Evolutionary conservation across 2,888 invertebrate genomes (phyloP).

Genomic region (Caenorhabditis panamensis): DNA sequence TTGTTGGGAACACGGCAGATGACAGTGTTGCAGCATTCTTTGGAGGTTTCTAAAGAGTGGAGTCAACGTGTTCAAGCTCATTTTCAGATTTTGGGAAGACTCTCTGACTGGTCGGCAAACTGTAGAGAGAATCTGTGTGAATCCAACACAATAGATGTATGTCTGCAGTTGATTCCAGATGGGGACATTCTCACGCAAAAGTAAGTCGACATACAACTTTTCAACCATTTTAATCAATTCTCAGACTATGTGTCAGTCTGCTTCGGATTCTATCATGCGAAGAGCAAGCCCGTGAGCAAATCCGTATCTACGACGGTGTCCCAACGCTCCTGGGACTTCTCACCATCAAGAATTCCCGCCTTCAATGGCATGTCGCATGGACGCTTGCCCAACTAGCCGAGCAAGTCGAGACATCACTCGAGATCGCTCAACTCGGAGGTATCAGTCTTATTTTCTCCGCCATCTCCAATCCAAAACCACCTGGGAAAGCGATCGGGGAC

Average conservation of each 20-base stretch:
- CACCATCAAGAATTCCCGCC: conserved; percentile 82
- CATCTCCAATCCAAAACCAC: conserved; percentile 58
- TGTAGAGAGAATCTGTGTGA: conserved; percentile 69
- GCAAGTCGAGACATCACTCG: conserved; percentile 82
- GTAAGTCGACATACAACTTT: conserved; percentile 32
- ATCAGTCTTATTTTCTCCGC: conserved; percentile 82
- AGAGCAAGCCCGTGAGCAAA: conserved; percentile 70
- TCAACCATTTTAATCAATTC: neutral
- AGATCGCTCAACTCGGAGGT: conserved; percentile 82
- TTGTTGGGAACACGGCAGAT: conserved; percentile 54
- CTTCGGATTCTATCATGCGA: conserved; percentile 72
- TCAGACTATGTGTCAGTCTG: conserved; percentile 70
- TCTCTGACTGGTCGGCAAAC: conserved; percentile 63
- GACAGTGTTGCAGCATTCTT: conserved; percentile 60
- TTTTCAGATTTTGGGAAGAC: conserved; percentile 64
- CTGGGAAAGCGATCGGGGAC: conserved; percentile 65
- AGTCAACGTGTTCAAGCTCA: neutral
- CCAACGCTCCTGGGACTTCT: conserved; percentile 80
- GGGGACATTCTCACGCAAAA: conserved; percentile 74
- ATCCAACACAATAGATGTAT: conserved; percentile 70
- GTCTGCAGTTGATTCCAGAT: conserved; percentile 67
- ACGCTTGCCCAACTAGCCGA: conserved; percentile 82
- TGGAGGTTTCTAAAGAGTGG: conserved; percentile 46
- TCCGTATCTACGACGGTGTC: conserved; percentile 74
- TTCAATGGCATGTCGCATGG: conserved; percentile 83